Evolutionary conservation across 2,113 vertebrate genomes (phyloP).

Genomic region (Phainopepla nitens): DNA sequence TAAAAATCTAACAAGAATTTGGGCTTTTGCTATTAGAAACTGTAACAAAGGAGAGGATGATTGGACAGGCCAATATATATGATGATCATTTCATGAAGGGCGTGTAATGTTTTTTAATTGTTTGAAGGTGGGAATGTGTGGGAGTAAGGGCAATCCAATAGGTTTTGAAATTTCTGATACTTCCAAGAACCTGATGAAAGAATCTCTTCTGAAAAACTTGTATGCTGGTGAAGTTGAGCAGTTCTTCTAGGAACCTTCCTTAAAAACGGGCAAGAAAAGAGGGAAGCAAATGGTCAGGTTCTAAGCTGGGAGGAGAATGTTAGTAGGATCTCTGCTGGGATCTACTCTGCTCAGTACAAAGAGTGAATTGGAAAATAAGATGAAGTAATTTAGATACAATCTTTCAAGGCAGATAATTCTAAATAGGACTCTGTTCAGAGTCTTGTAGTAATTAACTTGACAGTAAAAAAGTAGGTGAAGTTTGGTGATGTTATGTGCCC

Average conservation of each 20-base stretch:
- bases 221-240: not conserved
- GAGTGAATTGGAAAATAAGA: not conserved
- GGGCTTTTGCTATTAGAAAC: not conserved
- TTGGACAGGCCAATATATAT: not conserved
- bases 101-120: not conserved
- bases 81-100: not conserved
- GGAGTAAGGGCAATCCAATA: not conserved
- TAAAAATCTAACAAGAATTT: not conserved
- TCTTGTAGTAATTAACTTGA: not conserved
- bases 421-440: not conserved
- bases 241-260: not conserved
- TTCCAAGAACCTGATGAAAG: not conserved
- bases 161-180: not conserved
- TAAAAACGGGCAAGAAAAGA: not conserved
- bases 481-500: not conserved
- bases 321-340: not conserved
- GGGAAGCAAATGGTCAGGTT: not conserved
- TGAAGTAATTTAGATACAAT: not conserved
- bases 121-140: not conserved
- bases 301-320: not conserved
- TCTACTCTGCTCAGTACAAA: rapidly evolving
- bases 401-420: not conserved
- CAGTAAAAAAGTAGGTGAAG: not conserved
- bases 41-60: not conserved
- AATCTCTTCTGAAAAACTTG: not conserved